Conservation (phyloP, 2,888 invertebrate species). For the Apantesis nais region DNA sequence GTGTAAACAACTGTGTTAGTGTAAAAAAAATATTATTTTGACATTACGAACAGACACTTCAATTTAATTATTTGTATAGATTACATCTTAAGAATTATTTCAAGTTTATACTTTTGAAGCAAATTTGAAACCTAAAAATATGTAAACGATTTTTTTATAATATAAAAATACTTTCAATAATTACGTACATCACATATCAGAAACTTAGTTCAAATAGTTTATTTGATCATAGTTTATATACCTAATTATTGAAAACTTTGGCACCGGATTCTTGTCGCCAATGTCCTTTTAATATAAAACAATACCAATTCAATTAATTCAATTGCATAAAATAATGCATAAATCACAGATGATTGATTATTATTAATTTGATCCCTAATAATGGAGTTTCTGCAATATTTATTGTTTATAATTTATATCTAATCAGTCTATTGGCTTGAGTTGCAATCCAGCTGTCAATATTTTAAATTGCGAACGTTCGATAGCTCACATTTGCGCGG, state of each 20-base stretch:
- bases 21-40: no score
- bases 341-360: background rate
- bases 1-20: no score
- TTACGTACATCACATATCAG: background rate
- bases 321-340: background rate
- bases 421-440: background rate
- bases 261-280: background rate
- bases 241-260: no score
- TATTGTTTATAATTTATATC: background rate
- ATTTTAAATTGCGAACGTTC: constrained; percentile 19
- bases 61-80: no score
- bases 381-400: background rate
- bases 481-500: constrained; percentile 27
- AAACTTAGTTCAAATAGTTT: no score
- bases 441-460: constrained; percentile 11
- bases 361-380: background rate
- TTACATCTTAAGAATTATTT: background rate
- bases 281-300: background rate
- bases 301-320: background rate
- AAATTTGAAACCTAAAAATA: background rate
- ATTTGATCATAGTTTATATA: no score
- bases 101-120: background rate
- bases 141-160: background rate
- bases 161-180: background rate
- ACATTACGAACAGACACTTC: no score